Percentiles rank a stretch among this genome's conserved stretches.
phyloP scores from a whole-genome alignment of 2,113 vertebrate genomes.

The Vidua macroura region DNA sequence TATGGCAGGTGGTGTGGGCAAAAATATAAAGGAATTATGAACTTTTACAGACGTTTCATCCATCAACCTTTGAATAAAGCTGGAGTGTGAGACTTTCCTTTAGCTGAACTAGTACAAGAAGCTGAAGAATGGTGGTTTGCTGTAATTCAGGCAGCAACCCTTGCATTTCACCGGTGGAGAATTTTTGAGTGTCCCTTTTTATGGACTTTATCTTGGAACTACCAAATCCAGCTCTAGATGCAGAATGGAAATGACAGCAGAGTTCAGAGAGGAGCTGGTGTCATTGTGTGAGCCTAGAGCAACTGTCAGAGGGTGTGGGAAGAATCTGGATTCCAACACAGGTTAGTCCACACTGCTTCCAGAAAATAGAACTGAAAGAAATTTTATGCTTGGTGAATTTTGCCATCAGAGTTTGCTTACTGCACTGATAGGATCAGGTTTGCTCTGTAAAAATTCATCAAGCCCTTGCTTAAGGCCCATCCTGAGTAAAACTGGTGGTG shows the following conservation, averaged over 20 bases:
- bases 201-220: neutral
- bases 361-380: neutral
- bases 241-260: neutral
- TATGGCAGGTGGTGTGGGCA: neutral
- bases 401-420: neutral
- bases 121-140: neutral
- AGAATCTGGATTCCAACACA: neutral
- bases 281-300: neutral
- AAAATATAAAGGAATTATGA: neutral
- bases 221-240: neutral
- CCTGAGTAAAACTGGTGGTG: neutral
- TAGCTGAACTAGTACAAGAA: neutral
- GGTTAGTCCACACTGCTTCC: neutral
- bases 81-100: neutral
- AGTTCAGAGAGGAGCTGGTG: neutral
- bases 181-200: neutral
- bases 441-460: neutral
- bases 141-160: neutral
- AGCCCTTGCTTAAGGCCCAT: neutral
- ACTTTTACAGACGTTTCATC: neutral
- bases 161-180: neutral
- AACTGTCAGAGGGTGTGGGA: neutral
- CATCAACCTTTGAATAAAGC: neutral
- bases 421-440: neutral
- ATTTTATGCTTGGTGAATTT: slow-evolving; percentile 9